A percentile compares a stretch with the other conserved stretches of the same genome.
These are phyloP conservation scores for Pygoscelis adeliae DNA, from an alignment of 2,113 vertebrate genomes.

Conservation along the genomic window DNA sequence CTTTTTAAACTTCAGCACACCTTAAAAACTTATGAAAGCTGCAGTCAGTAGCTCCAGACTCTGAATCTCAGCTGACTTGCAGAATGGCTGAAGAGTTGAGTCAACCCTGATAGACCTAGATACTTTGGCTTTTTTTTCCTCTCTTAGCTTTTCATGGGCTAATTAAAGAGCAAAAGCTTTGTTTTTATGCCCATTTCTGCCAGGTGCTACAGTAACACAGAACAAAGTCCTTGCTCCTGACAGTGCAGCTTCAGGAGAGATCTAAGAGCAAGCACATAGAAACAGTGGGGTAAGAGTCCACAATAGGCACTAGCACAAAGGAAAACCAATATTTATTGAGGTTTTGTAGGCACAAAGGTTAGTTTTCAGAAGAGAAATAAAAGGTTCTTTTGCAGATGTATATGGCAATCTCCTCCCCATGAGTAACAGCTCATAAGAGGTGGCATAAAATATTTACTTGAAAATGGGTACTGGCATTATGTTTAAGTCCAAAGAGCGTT, in stretches of 20 bases:
- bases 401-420: rapidly evolving
- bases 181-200: not conserved
- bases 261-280: not conserved
- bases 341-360: not conserved
- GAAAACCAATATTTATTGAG: not conserved
- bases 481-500: not conserved
- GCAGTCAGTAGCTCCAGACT: not conserved
- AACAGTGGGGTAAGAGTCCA: not conserved
- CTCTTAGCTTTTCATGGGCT: not conserved
- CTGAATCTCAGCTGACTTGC: not conserved
- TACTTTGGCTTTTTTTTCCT: rapidly evolving
- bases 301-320: not conserved
- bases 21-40: not conserved
- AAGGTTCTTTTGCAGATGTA: not conserved
- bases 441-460: not conserved
- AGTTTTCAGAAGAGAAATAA: not conserved
- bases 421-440: not conserved
- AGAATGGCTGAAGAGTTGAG: not conserved
- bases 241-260: not conserved
- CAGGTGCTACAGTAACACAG: not conserved
- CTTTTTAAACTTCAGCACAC: not conserved
- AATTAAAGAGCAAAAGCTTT: not conserved
- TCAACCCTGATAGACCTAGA: not conserved
- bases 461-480: not conserved
- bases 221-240: not conserved